These are phyloP conservation scores for Scytalopus superciliaris DNA, from an alignment of 2,113 vertebrate genomes.

Conservation along the genomic window DNA sequence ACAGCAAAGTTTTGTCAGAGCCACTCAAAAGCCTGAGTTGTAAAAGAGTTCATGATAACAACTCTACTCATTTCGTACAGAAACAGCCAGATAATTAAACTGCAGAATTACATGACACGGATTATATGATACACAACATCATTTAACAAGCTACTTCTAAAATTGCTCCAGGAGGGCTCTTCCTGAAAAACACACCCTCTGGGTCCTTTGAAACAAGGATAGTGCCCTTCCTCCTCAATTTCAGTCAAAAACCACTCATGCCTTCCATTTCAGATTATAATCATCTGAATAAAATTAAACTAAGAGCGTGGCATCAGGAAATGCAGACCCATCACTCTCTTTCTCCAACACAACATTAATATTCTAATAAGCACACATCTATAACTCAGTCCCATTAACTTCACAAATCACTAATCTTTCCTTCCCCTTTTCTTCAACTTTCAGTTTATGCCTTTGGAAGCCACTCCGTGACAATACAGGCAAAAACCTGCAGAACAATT, in stretches of 20 bases:
- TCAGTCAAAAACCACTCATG: not conserved
- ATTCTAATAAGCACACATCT: not conserved
- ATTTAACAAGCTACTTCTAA: not conserved
- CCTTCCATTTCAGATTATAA: slow-evolving; percentile 12
- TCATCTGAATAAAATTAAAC: slow-evolving; percentile 18
- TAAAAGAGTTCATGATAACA: not conserved
- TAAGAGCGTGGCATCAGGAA: not conserved
- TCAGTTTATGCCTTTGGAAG: not conserved
- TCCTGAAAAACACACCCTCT: not conserved
- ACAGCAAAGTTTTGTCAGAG: not conserved
- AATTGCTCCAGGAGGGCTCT: not conserved
- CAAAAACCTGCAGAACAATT: not conserved
- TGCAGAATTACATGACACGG: not conserved
- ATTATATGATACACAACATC: not conserved
- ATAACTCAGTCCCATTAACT: not conserved
- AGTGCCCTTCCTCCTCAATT: not conserved
- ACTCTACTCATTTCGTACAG: not conserved
- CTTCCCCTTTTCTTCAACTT: not conserved
- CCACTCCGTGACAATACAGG: not conserved
- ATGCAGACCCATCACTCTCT: not conserved
- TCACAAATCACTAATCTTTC: slow-evolving; percentile 11
- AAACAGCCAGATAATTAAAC: not conserved
- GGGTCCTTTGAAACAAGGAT: not conserved
- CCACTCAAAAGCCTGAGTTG: not conserved
- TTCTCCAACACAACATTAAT: slow-evolving; percentile 3